phyloP scores from a whole-genome alignment of 64 coral and sea anemone species.

The Astreopora myriophthalma region DNA sequence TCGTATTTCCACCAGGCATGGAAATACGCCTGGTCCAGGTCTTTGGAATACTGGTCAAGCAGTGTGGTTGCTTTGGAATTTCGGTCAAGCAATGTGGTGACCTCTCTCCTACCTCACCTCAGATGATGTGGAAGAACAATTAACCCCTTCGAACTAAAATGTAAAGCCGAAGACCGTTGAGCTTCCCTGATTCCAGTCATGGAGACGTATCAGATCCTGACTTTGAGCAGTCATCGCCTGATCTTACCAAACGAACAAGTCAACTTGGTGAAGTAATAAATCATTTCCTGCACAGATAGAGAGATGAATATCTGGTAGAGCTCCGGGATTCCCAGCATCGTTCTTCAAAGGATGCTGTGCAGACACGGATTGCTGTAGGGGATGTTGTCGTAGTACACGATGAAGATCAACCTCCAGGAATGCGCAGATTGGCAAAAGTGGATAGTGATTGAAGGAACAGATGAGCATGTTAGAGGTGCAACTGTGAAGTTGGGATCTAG shows the following conservation, averaged over 20 bases:
- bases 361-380: background rate
- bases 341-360: background rate
- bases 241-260: background rate
- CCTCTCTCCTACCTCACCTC: conserved; percentile 8
- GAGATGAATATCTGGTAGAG: background rate
- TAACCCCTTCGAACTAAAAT: background rate
- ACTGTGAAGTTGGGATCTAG: no score
- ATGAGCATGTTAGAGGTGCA: no score
- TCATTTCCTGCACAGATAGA: conserved; percentile 55
- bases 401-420: background rate
- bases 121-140: background rate
- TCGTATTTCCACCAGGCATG: no score
- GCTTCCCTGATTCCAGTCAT: background rate
- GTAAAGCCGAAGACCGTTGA: conserved; percentile 1
- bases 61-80: no score
- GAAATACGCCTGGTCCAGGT: no score
- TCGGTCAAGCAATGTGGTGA: no score
- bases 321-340: background rate
- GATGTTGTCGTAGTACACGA: background rate
- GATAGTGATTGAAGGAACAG: no score
- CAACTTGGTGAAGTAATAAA: conserved; percentile 13
- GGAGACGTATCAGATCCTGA: conserved; percentile 23
- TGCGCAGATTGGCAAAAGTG: background rate
- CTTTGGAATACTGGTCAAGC: no score
- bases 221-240: background rate